phyloP scores from a whole-genome alignment of 2,113 vertebrate genomes.

The Rissa tridactyla region DNA sequence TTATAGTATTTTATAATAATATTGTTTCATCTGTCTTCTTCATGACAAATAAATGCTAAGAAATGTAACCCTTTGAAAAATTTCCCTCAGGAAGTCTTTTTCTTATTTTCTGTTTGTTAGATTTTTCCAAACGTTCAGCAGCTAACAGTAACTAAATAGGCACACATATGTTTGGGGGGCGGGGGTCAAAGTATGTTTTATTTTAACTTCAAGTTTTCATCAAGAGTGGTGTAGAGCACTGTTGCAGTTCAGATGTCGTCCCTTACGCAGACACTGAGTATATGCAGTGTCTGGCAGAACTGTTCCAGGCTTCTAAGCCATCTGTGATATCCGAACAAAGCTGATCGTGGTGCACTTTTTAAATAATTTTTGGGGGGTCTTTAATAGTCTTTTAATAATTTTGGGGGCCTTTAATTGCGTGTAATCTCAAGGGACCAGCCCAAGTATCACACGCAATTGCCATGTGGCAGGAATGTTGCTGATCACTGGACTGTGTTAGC shows the following conservation, averaged over 20 bases:
- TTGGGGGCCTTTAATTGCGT: too few relatives aligned
- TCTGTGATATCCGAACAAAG: background rate
- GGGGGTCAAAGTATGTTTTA: background rate
- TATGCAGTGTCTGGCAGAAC: background rate
- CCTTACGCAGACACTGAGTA: background rate
- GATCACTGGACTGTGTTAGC: background rate
- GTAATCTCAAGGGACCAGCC: background rate
- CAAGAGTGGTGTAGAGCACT: too few relatives aligned
- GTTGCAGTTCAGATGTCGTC: rapidly evolving
- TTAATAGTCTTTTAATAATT: background rate
- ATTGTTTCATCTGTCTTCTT: background rate
- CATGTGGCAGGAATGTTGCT: background rate
- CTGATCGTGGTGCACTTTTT: too few relatives aligned
- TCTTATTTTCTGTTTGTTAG: background rate
- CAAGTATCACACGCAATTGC: rapidly evolving
- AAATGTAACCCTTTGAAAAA: background rate
- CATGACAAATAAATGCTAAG: background rate
- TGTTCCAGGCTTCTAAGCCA: background rate
- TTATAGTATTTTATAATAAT: background rate
- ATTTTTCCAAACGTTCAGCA: background rate
- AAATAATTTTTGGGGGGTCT: background rate
- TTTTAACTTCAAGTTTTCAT: background rate
- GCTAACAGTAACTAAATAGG: background rate
- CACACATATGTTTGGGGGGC: rapidly evolving
- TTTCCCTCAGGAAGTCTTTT: background rate